These are phyloP conservation scores for Drosophila novamexicana DNA, from an alignment of 1,140 invertebrate genomes.

Conservation along the genomic window DNA sequence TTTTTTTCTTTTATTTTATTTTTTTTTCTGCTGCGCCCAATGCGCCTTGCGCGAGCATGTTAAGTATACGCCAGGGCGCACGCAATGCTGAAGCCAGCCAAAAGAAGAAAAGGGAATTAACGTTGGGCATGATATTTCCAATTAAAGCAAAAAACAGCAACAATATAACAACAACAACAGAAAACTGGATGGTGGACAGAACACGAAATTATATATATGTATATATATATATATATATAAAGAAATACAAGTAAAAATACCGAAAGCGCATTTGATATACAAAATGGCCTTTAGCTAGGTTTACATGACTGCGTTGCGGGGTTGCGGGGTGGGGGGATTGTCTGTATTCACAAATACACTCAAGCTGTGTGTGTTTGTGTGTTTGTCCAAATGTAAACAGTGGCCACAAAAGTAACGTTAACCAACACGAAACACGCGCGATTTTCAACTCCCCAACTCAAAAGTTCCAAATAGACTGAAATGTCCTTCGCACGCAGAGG, in stretches of 20 bases:
- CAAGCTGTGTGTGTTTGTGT: not conserved
- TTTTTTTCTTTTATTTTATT: not conserved
- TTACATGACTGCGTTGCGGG: no score
- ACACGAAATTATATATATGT: not conserved
- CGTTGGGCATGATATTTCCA: slow-evolving; percentile 32
- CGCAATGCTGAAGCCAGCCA: not conserved
- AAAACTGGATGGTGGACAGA: no score
- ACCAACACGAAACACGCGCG: slow-evolving; percentile 54
- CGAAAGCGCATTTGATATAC: slow-evolving; percentile 7
- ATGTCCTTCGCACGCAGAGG: slow-evolving; percentile 59
- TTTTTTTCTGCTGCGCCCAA: slow-evolving; percentile 10
- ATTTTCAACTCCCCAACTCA: slow-evolving; percentile 66
- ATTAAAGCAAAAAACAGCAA: slow-evolving; percentile 29
- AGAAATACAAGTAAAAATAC: slow-evolving; percentile 4
- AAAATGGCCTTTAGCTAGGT: not conserved
- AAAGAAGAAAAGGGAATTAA: slow-evolving; percentile 12
- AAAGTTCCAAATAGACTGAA: slow-evolving; percentile 68
- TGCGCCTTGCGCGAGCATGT: slow-evolving; percentile 58
- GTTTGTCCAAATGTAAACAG: slow-evolving; percentile 15
- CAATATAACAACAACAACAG: not conserved
- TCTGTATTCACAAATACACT: not conserved
- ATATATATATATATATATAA: slow-evolving; percentile 5
- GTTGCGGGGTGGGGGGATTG: not conserved
- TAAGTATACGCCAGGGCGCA: slow-evolving; percentile 59
- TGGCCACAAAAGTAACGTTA: slow-evolving; percentile 10